A percentile compares a stretch with the other conserved stretches of the same genome.
These are phyloP conservation scores for Sebastes cheni DNA, from an alignment of 2,797 vertebrate genomes.

Conservation along the genomic window DNA sequence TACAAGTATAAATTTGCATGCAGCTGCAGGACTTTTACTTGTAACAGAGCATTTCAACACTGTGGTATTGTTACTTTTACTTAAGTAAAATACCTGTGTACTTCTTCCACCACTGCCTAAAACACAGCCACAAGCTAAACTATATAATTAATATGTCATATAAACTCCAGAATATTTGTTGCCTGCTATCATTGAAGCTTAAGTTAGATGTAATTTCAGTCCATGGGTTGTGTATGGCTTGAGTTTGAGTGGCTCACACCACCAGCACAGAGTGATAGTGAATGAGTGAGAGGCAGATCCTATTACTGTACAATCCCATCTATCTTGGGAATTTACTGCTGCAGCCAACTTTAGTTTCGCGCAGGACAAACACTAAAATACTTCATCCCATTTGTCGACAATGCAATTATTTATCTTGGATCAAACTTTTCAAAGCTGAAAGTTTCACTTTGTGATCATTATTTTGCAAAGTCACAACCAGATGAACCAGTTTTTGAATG, in stretches of 20 bases:
- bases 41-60: neutral
- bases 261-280: neutral
- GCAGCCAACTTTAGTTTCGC: constrained; percentile 27
- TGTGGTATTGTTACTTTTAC: neutral
- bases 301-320: constrained; percentile 35
- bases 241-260: neutral
- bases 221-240: neutral
- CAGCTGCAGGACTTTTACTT: too few species aligned
- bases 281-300: constrained; percentile 18
- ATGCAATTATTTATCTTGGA: neutral
- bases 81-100: neutral
- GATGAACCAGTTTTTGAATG: neutral
- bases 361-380: constrained; percentile 23
- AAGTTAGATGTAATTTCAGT: neutral
- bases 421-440: neutral
- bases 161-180: neutral
- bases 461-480: neutral
- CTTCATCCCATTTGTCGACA: neutral
- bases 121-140: neutral
- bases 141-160: neutral
- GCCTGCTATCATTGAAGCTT: neutral
- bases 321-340: constrained; percentile 52
- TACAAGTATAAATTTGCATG: too few species aligned
- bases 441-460: neutral
- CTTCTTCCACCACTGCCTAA: neutral